These are phyloP conservation scores for Yoshiicerus persimilis DNA, from an alignment of 1,140 invertebrate species.

Conservation along the genomic window DNA sequence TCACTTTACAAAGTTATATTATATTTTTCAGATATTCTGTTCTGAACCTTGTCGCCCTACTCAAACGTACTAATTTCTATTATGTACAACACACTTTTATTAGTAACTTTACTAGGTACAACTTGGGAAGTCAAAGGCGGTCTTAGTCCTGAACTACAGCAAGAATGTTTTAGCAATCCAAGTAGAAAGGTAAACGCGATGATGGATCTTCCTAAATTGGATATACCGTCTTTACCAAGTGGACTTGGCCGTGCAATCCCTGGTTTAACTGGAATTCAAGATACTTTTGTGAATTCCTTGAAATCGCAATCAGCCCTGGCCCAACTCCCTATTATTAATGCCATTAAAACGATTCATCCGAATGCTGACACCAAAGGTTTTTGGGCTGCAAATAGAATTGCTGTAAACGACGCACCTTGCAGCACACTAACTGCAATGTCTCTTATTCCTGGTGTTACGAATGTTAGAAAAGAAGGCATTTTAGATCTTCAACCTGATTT, in stretches of 20 bases:
- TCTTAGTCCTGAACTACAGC: background rate
- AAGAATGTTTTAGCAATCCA: background rate
- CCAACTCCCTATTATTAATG: background rate
- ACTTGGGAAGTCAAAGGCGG: background rate
- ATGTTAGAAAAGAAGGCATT: background rate
- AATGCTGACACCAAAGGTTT: background rate
- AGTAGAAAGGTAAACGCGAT: background rate
- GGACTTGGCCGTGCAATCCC: background rate
- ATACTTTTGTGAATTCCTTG: background rate
- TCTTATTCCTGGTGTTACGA: background rate
- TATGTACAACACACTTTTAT: background rate
- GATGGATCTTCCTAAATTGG: background rate
- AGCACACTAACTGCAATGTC: background rate
- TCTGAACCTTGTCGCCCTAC: too few relatives aligned
- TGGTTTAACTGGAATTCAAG: background rate
- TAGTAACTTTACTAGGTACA: background rate
- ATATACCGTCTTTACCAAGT: background rate
- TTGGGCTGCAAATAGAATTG: background rate
- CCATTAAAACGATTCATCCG: background rate
- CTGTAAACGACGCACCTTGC: background rate
- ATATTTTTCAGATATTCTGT: too few relatives aligned
- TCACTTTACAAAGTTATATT: too few relatives aligned
- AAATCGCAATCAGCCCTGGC: background rate
- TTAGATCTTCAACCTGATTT: background rate
- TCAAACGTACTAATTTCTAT: background rate